Percentiles rank a stretch among this genome's conserved stretches.
phyloP scores from a whole-genome alignment of 1,140 invertebrate species.

The Campodea augens region DNA sequence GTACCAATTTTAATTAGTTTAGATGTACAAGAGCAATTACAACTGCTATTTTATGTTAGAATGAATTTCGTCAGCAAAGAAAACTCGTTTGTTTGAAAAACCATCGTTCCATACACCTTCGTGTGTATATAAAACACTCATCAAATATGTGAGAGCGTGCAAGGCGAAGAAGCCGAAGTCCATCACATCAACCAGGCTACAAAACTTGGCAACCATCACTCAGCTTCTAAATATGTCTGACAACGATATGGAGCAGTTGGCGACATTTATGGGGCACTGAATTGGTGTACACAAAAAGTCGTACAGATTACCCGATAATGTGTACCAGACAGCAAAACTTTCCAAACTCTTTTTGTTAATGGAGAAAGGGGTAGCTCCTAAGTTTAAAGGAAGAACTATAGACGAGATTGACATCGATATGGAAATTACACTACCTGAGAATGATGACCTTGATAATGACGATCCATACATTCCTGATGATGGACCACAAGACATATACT shows the following conservation, averaged over 20 bases:
- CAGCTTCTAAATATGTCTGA: constrained; percentile 6
- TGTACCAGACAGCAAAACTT: too few relatives aligned
- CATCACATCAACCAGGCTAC: constrained; percentile 5
- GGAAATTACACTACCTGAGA: too few relatives aligned
- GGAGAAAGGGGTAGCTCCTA: neutral
- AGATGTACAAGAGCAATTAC: neutral
- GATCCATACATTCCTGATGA: too few relatives aligned
- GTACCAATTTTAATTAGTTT: neutral
- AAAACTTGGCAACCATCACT: constrained; percentile 5
- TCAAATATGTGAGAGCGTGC: constrained; percentile 3
- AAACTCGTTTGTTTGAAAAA: too few relatives aligned
- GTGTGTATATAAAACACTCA: constrained; percentile 5
- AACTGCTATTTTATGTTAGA: neutral
- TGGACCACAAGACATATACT: too few relatives aligned
- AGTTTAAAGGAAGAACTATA: neutral
- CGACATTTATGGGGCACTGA: constrained; percentile 9
- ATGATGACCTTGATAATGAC: too few relatives aligned
- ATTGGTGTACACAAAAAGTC: neutral
- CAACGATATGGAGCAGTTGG: constrained; percentile 9
- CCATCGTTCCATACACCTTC: neutral
- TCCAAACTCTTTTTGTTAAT: neutral
- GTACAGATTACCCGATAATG: constrained; percentile 4
- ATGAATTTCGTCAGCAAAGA: too few relatives aligned
- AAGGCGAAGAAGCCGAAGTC: constrained; percentile 5
- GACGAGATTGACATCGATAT: neutral